Percentiles rank a stretch among this genome's conserved stretches.
Evolutionary conservation across 2,113 vertebrate species (phyloP).

Genomic region (Apodemus sylvaticus): DNA sequence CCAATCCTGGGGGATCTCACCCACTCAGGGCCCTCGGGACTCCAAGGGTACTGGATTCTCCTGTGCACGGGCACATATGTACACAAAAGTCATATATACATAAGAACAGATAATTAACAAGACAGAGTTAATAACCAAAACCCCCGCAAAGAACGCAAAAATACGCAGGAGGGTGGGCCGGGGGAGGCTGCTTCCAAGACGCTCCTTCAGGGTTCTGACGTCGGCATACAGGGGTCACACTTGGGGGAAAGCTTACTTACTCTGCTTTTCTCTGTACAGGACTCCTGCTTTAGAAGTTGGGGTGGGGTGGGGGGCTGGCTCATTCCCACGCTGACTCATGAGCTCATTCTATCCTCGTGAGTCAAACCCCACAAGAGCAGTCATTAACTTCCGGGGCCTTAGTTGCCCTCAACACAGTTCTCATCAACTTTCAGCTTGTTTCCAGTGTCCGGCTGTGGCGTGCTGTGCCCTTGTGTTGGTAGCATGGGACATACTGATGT

Average conservation of each 20-base stretch:
- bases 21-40: not conserved
- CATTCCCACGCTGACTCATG: slow-evolving; percentile 25
- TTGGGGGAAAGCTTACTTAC: not conserved
- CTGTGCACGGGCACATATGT: not conserved
- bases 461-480: not conserved
- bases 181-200: not conserved
- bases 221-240: not conserved
- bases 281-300: slow-evolving; percentile 25
- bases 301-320: not conserved
- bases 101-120: not conserved
- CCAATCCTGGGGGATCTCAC: not conserved
- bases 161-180: not conserved
- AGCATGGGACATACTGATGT: not conserved
- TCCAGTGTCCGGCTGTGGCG: not conserved
- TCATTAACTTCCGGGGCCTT: slow-evolving; percentile 46
- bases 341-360: slow-evolving; percentile 26
- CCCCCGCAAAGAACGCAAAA: not conserved
- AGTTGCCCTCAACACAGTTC: not conserved
- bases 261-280: not conserved
- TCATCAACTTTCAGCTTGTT: not conserved
- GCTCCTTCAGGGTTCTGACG: not conserved
- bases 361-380: slow-evolving; percentile 48
- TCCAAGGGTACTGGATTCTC: not conserved
- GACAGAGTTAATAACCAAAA: not conserved
- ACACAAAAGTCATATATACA: not conserved